phyloP scores from a whole-genome alignment of 30 jellyfish, hydroid and myxozoan species.

The Pseudorhiza aurosa region DNA sequence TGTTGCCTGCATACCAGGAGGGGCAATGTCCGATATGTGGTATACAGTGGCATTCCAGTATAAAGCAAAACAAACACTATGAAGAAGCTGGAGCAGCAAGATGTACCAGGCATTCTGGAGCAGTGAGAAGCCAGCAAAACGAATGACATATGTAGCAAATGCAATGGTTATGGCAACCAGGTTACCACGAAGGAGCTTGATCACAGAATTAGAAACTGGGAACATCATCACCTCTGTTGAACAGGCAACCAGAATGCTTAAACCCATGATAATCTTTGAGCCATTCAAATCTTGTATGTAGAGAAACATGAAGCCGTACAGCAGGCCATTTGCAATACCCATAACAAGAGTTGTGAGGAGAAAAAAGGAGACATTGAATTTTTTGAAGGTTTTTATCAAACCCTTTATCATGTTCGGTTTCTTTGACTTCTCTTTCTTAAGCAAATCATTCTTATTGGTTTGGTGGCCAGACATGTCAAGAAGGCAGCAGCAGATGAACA shows the following conservation, averaged over 20 bases:
- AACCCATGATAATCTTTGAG: constrained; percentile 78
- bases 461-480: constrained; percentile 42
- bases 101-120: constrained; percentile 72
- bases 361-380: constrained; percentile 58
- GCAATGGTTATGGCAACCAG: constrained; percentile 55
- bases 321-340: constrained; percentile 79
- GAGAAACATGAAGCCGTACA: constrained; percentile 65
- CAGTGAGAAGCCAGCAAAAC: constrained; percentile 50
- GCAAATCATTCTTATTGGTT: not conserved
- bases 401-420: constrained; percentile 33
- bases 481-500: constrained; percentile 39
- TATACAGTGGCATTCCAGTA: constrained; percentile 63
- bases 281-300: constrained; percentile 66
- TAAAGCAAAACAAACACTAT: constrained; percentile 66
- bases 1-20: constrained; percentile 56
- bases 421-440: constrained; percentile 4
- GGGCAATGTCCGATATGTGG: constrained; percentile 47
- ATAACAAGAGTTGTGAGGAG: constrained; percentile 53
- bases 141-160: constrained; percentile 42
- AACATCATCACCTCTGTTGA: constrained; percentile 69
- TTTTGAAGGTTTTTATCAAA: constrained; percentile 51
- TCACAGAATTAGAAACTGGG: constrained; percentile 56
- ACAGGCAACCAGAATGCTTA: constrained; percentile 75
- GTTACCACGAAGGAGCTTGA: constrained; percentile 49
- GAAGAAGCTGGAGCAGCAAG: constrained; percentile 59